Percentiles rank a stretch among this genome's conserved stretches.
phyloP scores from a whole-genome alignment of 2,797 vertebrate species.

The Tokudaia muenninki region DNA sequence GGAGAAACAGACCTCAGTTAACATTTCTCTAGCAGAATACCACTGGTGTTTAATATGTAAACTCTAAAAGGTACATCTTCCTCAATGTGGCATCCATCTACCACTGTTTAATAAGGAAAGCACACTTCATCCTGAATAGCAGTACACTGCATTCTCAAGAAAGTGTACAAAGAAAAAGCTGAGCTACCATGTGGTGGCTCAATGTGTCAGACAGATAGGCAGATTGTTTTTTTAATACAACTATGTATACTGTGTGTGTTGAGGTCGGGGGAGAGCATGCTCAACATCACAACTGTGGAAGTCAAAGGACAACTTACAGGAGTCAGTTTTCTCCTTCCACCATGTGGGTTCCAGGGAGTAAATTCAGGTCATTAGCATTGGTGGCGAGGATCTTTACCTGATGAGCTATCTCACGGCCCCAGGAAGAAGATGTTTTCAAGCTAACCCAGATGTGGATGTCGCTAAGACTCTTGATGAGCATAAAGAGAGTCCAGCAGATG shows the following conservation, averaged over 20 bases:
- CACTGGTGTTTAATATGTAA: constrained; percentile 21
- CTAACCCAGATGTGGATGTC: fast-evolving
- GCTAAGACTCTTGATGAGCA: background rate
- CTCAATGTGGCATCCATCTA: background rate
- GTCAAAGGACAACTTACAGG: background rate
- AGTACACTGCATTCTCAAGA: background rate
- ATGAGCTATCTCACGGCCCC: background rate
- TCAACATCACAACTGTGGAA: background rate
- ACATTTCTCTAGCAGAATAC: background rate
- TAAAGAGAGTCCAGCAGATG: background rate
- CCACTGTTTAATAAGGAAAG: background rate
- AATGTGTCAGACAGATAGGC: background rate
- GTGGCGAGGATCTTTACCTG: background rate
- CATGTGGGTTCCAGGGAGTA: background rate
- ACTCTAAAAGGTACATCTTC: background rate
- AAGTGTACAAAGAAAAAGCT: background rate
- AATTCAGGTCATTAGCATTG: background rate
- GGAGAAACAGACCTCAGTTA: background rate
- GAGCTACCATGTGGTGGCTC: background rate
- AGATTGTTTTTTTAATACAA: background rate
- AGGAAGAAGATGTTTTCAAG: background rate
- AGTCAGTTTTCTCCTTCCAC: too few species aligned
- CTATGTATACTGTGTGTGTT: background rate
- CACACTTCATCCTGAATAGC: background rate
- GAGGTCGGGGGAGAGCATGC: background rate